phyloP scores from a whole-genome alignment of 2,113 vertebrate species.

The Pseudonaja textilis region DNA sequence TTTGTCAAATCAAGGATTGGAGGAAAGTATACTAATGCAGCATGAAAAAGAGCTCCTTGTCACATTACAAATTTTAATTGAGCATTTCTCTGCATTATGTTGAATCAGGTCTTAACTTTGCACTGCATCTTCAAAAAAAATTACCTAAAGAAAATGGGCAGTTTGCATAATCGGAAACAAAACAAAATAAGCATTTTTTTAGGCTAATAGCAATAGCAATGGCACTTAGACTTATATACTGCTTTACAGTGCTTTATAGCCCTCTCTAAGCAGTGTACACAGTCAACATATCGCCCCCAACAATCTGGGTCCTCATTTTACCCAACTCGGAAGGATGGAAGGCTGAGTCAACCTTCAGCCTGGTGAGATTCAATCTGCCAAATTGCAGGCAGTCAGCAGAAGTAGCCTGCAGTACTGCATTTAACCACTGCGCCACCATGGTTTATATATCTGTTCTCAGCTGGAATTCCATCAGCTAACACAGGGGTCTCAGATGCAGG shows the following conservation, averaged over 20 bases:
- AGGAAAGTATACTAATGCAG: neutral
- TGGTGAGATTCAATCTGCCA: too few species aligned
- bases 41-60: neutral
- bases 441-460: neutral
- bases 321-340: too few species aligned
- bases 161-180: neutral
- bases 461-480: neutral
- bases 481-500: neutral
- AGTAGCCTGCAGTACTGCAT: too few species aligned
- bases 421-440: too few species aligned
- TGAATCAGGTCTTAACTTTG: neutral
- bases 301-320: too few species aligned
- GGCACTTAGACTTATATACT: too few species aligned
- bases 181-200: neutral
- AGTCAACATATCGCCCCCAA: too few species aligned
- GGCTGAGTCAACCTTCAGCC: too few species aligned
- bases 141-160: neutral
- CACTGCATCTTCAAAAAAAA: neutral
- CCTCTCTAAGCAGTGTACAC: too few species aligned
- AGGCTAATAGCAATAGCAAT: too few species aligned
- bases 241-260: too few species aligned
- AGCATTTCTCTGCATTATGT: neutral
- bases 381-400: too few species aligned
- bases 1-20: neutral
- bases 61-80: neutral